Evolutionary conservation across 1,140 invertebrate species (phyloP), one percentile per base, ranked within the genome.

Genomic region (Drosophila tsacasi): DNA sequence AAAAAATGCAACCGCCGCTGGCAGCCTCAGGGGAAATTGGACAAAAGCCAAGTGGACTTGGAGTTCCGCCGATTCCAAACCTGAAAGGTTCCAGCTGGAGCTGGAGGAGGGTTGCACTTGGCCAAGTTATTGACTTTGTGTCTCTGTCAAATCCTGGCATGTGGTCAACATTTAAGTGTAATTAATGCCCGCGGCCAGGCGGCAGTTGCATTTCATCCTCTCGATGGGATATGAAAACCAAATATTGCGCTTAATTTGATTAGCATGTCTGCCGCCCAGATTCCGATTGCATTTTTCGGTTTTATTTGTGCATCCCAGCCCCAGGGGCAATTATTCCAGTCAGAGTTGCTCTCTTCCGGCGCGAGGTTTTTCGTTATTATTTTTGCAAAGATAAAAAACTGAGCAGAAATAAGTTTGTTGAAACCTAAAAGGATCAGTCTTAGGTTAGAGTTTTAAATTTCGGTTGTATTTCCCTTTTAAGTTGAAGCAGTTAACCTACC

Each of bases 141-240:
- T 55, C 32, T 46, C 83, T 74, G 77, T 63, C 86, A 86, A 90
- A 90, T 90, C 79, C 87, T 90, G 79, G 86, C 86, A 90, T 90
- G 86, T 90, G 86, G 86, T 90, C 86, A 90, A 85, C 82, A 90
- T 90, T 90, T 90, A 90, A 91, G 86, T 90, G 86, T 90, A 91
- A 90, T 90, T 90, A 90, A 86, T 90, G 86, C 86, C 86, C 64
- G 79, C 72, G 86, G 86, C 79, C 59, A 61, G 64, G 49, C 73
- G 69, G 64, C 84, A 81, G 86, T 85, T 83, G 86, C 55, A 44
- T 65, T 54, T 60, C 47, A 59, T 57, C 25, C 27, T 60, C 21
- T 46, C 17, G 35, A 49, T n/a, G 32, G 49, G 72, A 79, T 89
- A 89, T 90, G 86, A 82, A 90, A 85, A 68, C 59, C 81, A 90